Conservation (phyloP, 2,113 vertebrate species). For the Henicopernis longicauda region DNA sequence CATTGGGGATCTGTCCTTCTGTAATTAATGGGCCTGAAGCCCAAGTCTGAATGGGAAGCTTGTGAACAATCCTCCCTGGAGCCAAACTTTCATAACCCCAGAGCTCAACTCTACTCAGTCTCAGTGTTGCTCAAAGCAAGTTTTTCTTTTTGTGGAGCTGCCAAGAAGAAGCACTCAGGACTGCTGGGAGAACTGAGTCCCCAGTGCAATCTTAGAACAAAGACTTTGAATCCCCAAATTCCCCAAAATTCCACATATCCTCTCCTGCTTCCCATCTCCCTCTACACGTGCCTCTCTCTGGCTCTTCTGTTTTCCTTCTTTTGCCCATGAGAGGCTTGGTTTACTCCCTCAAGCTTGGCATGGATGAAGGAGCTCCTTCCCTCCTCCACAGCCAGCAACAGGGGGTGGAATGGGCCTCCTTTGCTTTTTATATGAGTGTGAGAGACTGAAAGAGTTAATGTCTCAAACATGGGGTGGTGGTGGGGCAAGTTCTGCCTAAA, state of each 20-base stretch:
- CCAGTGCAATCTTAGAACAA: neutral
- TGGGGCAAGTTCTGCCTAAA: too few species aligned
- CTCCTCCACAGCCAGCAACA: neutral
- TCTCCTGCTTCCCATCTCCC: neutral
- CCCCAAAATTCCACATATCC: neutral
- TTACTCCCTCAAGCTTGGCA: fast-evolving
- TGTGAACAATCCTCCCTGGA: neutral
- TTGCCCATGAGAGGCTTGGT: neutral
- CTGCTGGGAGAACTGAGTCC: neutral
- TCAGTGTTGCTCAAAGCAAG: neutral
- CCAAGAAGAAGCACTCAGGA: neutral
- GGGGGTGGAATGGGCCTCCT: neutral
- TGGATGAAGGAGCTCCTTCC: neutral
- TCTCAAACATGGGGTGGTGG: too few species aligned
- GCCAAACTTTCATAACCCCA: neutral
- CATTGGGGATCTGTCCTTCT: neutral
- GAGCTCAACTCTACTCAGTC: neutral
- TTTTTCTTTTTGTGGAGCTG: neutral
- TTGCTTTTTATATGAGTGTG: neutral
- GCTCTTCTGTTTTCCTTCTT: neutral
- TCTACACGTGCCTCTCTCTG: neutral
- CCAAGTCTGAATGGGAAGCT: neutral
- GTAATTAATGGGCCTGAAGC: constrained; percentile 15
- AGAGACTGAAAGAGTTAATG: too few species aligned
- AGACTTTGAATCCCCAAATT: neutral